Evolutionary conservation across 2,113 vertebrate species (phyloP).

Genomic region (Crotalus helleri): DNA sequence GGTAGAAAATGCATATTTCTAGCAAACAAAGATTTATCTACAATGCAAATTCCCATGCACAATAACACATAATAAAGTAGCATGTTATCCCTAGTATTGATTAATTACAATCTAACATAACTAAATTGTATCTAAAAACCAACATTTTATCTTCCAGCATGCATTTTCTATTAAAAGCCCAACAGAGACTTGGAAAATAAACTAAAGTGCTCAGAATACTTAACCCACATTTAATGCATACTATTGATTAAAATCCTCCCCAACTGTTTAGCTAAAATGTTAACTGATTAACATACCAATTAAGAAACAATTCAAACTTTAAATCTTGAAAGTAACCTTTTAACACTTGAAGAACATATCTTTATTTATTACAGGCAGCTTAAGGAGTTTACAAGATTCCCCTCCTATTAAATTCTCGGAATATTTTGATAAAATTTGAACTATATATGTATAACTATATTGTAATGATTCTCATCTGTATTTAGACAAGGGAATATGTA

Average conservation of each 20-base stretch:
- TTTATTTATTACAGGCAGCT: neutral
- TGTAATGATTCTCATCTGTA: neutral
- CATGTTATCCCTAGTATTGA: neutral
- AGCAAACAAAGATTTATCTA: neutral
- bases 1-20: neutral
- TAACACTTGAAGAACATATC: neutral
- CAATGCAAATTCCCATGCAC: neutral
- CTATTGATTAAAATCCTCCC: neutral
- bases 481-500: neutral
- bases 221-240: neutral
- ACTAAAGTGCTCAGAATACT: neutral
- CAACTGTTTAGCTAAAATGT: neutral
- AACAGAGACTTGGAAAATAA: neutral
- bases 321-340: neutral
- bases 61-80: neutral
- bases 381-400: neutral
- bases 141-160: neutral
- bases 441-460: neutral
- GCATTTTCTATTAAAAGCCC: neutral
- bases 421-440: neutral
- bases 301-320: neutral
- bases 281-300: constrained; percentile 1
- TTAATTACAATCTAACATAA: neutral
- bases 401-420: neutral
- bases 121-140: neutral